Percentiles rank a stretch among this genome's conserved stretches.
Conservation (phyloP, 1,140 invertebrate genomes). For the Bursaphelenchus mucronatus region DNA sequence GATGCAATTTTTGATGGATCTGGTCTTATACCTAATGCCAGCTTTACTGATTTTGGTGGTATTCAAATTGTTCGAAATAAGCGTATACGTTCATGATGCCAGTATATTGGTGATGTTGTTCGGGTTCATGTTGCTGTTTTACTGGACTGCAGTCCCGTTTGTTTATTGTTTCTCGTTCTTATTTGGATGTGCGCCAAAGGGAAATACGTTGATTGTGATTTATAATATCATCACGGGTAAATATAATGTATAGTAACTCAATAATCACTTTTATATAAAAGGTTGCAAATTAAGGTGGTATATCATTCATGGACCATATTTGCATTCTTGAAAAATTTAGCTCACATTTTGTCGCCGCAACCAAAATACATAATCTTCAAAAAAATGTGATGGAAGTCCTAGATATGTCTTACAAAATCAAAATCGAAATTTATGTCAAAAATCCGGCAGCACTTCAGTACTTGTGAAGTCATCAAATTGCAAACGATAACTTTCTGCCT, state of each 20-base stretch:
- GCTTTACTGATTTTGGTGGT: conserved; percentile 23
- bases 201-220: conserved; percentile 53
- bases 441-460: no score
- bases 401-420: no score
- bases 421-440: no score
- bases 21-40: conserved; percentile 60
- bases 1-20: conserved; percentile 67
- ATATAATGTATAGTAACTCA: not conserved
- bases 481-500: no score
- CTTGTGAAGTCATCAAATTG: no score
- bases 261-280: no score
- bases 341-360: no score
- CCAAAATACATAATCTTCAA: no score
- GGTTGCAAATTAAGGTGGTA: no score
- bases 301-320: no score
- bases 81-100: conserved; percentile 21
- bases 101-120: conserved; percentile 28
- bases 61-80: conserved; percentile 29
- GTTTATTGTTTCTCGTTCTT: conserved; percentile 48
- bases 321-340: no score
- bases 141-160: conserved; percentile 49
- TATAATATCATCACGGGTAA: conserved; percentile 48
- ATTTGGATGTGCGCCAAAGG: conserved; percentile 48
- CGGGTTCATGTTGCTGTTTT: conserved; percentile 36
- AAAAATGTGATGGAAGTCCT: no score